Percentiles rank a stretch among this genome's conserved stretches.
Conservation (phyloP, 2,888 invertebrate species). For the Hylaea fasciaria region DNA sequence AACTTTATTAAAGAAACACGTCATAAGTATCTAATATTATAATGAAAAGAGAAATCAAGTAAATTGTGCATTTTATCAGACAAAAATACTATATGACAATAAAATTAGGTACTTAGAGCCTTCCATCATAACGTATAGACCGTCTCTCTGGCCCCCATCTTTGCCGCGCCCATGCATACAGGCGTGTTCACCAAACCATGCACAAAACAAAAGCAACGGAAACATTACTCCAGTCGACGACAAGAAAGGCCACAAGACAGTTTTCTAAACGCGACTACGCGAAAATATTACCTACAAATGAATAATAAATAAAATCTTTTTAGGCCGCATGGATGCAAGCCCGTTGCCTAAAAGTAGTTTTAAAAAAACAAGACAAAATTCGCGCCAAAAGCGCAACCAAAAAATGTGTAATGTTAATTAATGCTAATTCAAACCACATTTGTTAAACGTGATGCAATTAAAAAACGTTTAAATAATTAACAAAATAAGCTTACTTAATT, state of each 20-base stretch:
- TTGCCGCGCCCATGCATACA: conserved; percentile 64
- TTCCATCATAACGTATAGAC: conserved; percentile 13
- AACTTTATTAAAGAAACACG: too few species aligned
- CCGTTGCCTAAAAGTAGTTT: background rate
- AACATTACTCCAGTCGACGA: conserved; percentile 77
- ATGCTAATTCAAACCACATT: conserved; percentile 13
- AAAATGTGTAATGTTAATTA: conserved; percentile 9
- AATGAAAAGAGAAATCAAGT: too few species aligned
- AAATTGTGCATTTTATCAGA: too few species aligned
- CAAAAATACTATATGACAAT: too few species aligned
- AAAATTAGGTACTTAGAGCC: too few species aligned
- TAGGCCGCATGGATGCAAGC: background rate
- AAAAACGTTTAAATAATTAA: conserved; percentile 16
- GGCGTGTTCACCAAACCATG: conserved; percentile 77
- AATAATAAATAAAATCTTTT: conserved; percentile 14
- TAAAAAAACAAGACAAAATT: conserved; percentile 26
- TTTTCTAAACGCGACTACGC: conserved; percentile 57
- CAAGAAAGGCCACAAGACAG: conserved; percentile 75
- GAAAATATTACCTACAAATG: conserved; percentile 25
- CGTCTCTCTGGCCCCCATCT: too few species aligned
- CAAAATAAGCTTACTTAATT: conserved; percentile 6
- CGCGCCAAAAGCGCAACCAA: conserved; percentile 6
- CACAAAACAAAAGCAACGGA: conserved; percentile 80
- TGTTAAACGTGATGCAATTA: conserved; percentile 10
- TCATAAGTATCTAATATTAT: too few species aligned